Percentiles rank a stretch among this genome's conserved stretches.
These are phyloP conservation scores for Chlorodrepanis virens DNA, from an alignment of 2,113 vertebrate genomes.

Conservation along the genomic window DNA sequence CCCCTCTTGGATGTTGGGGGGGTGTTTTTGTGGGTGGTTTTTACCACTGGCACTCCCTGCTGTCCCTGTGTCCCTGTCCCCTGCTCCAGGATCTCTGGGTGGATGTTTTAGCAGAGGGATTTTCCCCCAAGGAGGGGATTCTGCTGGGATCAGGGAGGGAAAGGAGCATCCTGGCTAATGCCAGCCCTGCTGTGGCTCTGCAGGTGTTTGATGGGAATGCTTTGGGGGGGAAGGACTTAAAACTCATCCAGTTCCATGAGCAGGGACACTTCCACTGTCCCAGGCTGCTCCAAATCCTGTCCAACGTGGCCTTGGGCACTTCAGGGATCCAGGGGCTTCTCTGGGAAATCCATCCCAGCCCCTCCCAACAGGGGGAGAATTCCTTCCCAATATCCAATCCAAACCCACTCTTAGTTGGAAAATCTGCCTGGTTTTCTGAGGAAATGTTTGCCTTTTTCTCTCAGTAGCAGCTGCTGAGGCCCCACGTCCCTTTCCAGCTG, in stretches of 20 bases:
- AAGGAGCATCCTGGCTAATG: neutral
- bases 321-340: neutral
- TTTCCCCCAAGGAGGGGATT: neutral
- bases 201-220: neutral
- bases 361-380: neutral
- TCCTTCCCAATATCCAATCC: neutral
- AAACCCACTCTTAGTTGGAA: neutral
- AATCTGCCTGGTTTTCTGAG: neutral
- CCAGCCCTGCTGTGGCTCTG: no score
- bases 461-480: neutral
- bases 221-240: neutral
- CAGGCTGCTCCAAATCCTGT: accelerated
- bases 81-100: no score
- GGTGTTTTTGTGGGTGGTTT: neutral
- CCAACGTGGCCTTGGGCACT: neutral
- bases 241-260: neutral
- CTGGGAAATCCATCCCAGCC: neutral
- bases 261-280: neutral
- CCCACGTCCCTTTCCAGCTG: neutral
- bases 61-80: no score
- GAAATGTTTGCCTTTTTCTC: neutral
- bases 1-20: accelerated
- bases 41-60: neutral
- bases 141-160: neutral
- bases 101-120: neutral